Evolutionary conservation across 2,888 invertebrate genomes (phyloP), one percentile per base, ranked within the genome.

Genomic region (Eumacrocentrus americanus): DNA sequence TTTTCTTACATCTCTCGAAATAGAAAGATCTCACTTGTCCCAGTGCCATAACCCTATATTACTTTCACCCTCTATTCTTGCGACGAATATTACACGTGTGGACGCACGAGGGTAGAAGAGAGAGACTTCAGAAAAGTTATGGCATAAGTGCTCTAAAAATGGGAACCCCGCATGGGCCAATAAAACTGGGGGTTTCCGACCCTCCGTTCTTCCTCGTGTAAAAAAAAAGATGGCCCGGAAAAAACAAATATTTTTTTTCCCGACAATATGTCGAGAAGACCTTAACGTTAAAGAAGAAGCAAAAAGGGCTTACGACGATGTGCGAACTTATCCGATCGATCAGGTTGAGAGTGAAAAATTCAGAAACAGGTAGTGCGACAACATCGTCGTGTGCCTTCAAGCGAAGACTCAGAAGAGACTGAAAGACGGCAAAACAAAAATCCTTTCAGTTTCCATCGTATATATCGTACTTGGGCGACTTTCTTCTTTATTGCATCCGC

Each of bases 61-160:
- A 65, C 57, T 62, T 54, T 63, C 56, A 52, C 64, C 62, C 47
- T 54, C 61, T 62, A 62, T 65, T 56, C 65, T 50, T 51, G 52
- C 61, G 56, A 51, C 59, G 67, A 67, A 67, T 67, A 67, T 67
- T 65, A 65, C 67, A 67, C 61, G 67, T 61, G 67, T 61, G 67
- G 60, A 60, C 55, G 58, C 54, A 54, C 47, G 57, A 55, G 53
- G n/a, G 51, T 29, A 57, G 51, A 44, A 44, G 52, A 52, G 54
- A 47, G 55, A 55, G 53, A 50, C 60, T 58, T 60, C 56, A 55
- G 65, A 60, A 67, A 65, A 67, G 67, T 67, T 67, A 67, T 63
- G 67, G 62, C 61, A 59, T 67, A 62, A 67, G 67, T 65, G 65
- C 67, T 65, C 62, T 62, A 61, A 59, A 61, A 62, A 64, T 58